Percentiles rank a stretch among this genome's conserved stretches.
phyloP scores from a whole-genome alignment of 2,888 invertebrate genomes.

The Lasioglossum vierecki region DNA sequence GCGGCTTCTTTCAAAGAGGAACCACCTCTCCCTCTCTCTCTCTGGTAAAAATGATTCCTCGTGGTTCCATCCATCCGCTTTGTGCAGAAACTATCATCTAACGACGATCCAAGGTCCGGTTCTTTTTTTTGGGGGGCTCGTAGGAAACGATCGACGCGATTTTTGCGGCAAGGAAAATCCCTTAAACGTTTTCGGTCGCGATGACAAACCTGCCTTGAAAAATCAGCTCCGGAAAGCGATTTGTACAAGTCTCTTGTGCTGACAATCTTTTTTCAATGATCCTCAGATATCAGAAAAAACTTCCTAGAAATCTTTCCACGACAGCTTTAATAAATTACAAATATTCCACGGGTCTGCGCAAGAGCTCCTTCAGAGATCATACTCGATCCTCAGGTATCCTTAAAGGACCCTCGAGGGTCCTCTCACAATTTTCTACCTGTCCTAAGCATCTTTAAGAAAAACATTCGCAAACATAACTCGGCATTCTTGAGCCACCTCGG shows the following conservation, averaged over 20 bases:
- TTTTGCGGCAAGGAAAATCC: neutral
- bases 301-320: neutral
- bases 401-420: too few relatives aligned
- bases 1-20: neutral
- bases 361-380: neutral
- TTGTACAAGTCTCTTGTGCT: neutral
- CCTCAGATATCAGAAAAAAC: neutral
- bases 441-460: neutral
- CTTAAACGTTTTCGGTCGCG: neutral
- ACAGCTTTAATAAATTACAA: neutral
- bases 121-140: neutral
- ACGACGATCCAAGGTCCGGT: neutral
- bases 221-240: neutral
- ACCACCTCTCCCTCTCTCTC: neutral
- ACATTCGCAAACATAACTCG: neutral
- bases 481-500: neutral
- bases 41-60: neutral
- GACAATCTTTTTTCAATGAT: neutral
- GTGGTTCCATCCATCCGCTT: slow-evolving; percentile 2
- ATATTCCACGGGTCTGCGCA: neutral
- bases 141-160: neutral
- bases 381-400: neutral
- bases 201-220: neutral
- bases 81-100: neutral
- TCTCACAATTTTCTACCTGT: neutral